Conservation (phyloP, 2,888 invertebrate species). For the Dichetophora obliterata region DNA sequence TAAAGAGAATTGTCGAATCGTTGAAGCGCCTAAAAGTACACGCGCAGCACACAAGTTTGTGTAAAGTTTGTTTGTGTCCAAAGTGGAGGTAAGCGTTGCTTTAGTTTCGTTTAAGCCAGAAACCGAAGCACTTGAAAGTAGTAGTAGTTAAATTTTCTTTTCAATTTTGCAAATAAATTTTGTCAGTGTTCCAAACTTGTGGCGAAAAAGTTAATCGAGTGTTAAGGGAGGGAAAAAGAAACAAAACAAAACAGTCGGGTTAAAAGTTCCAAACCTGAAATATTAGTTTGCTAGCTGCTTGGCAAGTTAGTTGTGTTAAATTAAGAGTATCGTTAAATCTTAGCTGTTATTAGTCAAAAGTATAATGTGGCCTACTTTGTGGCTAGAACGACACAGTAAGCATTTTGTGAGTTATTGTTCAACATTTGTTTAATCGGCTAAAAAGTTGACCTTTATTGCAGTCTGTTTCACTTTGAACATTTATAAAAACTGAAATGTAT, state of each 20-base stretch:
- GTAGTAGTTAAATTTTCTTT: not conserved
- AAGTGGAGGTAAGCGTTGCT: not conserved
- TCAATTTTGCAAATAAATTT: not conserved
- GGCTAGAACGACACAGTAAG: not conserved
- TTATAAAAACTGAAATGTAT: too few relatives aligned
- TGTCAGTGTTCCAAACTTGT: not conserved
- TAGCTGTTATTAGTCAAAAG: not conserved
- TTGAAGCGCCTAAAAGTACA: constrained; percentile 9
- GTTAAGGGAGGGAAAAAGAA: not conserved
- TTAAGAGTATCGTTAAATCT: not conserved
- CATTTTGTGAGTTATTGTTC: too few relatives aligned
- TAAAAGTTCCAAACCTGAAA: not conserved
- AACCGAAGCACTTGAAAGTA: constrained; percentile 7
- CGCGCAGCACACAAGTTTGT: not conserved
- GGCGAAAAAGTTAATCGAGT: constrained; percentile 5
- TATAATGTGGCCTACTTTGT: not conserved
- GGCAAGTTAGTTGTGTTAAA: not conserved
- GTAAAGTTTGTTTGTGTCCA: constrained; percentile 6
- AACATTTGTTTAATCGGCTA: too few relatives aligned
- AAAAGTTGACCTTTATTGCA: too few relatives aligned
- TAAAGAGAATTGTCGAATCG: not conserved
- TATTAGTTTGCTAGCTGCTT: too few relatives aligned
- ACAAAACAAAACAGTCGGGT: not conserved
- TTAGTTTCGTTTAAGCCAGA: constrained; percentile 17
- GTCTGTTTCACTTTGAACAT: too few relatives aligned